These are phyloP conservation scores for Acleris cristana DNA, from an alignment of 2,888 invertebrate genomes.

Conservation along the genomic window DNA sequence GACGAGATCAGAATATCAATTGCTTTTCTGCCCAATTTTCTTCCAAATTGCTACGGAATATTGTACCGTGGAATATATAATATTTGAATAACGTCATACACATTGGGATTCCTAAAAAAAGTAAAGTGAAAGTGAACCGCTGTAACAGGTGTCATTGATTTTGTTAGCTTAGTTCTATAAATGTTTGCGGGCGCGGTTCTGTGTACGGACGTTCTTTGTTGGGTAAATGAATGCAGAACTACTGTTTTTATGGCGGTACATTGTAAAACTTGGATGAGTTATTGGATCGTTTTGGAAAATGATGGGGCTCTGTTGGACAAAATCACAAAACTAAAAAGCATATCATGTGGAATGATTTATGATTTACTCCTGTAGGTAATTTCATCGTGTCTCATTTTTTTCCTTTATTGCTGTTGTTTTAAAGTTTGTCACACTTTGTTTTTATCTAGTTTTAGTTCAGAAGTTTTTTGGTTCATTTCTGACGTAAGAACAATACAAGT, in stretches of 20 bases:
- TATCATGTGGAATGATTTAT: too few relatives aligned
- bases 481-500: too few relatives aligned
- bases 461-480: too few relatives aligned
- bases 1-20: constrained; percentile 79
- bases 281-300: too few relatives aligned
- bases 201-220: constrained; percentile 1
- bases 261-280: too few relatives aligned
- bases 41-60: constrained; percentile 74
- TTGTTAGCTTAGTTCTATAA: constrained; percentile 41
- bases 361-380: too few relatives aligned
- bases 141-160: constrained; percentile 73
- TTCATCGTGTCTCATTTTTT: too few relatives aligned
- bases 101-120: constrained; percentile 61
- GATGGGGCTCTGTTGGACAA: too few relatives aligned
- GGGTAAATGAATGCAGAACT: constrained; percentile 15
- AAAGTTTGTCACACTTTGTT: too few relatives aligned
- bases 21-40: constrained; percentile 75
- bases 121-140: constrained; percentile 65
- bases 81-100: constrained; percentile 70
- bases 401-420: too few relatives aligned
- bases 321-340: too few relatives aligned
- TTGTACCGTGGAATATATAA: constrained; percentile 69
- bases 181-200: constrained; percentile 27
- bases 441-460: too few relatives aligned
- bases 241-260: neutral